A percentile compares a stretch with the other conserved stretches of the same genome.
Evolutionary conservation across 2,113 vertebrate species (phyloP).

Genomic region (Proterorhinus semilunaris): DNA sequence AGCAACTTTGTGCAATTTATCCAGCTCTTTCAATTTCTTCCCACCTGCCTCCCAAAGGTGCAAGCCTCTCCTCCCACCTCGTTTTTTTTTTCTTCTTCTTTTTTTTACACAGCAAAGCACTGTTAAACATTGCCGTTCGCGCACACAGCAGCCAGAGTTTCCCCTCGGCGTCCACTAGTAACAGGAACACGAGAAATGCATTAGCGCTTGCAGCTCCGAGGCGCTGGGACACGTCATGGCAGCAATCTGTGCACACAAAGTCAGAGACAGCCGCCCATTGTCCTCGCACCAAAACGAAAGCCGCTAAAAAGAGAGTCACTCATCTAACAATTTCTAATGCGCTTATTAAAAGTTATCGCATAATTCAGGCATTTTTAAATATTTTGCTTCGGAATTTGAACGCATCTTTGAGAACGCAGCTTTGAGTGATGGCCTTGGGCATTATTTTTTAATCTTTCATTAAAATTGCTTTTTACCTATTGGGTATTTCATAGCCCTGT

Average conservation of each 20-base stretch:
- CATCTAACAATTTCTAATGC: constrained; percentile 58
- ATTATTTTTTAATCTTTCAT: too few species aligned
- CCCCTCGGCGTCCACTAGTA: constrained; percentile 56
- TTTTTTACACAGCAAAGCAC: constrained; percentile 27
- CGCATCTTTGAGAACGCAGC: too few species aligned
- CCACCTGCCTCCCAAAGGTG: constrained; percentile 26
- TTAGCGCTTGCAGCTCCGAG: constrained; percentile 54
- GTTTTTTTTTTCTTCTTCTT: too few species aligned
- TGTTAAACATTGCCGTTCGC: constrained; percentile 62
- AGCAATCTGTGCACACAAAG: constrained; percentile 38
- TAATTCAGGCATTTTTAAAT: too few species aligned
- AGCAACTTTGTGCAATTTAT: constrained; percentile 28
- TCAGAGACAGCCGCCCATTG: constrained; percentile 22
- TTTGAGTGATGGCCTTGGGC: too few species aligned
- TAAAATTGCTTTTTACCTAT: too few species aligned
- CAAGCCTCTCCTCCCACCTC: background rate
- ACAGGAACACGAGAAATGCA: constrained; percentile 71
- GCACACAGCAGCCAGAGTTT: constrained; percentile 40
- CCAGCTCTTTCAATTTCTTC: constrained; percentile 42
- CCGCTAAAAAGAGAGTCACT: constrained; percentile 45
- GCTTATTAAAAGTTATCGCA: constrained; percentile 8
- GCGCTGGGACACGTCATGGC: constrained; percentile 25
- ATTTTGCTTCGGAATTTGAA: too few species aligned
- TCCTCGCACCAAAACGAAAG: constrained; percentile 46
- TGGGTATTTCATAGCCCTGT: too few species aligned